These are phyloP conservation scores for Micronisus gabar DNA, from an alignment of 2,113 vertebrate species.

Conservation along the genomic window DNA sequence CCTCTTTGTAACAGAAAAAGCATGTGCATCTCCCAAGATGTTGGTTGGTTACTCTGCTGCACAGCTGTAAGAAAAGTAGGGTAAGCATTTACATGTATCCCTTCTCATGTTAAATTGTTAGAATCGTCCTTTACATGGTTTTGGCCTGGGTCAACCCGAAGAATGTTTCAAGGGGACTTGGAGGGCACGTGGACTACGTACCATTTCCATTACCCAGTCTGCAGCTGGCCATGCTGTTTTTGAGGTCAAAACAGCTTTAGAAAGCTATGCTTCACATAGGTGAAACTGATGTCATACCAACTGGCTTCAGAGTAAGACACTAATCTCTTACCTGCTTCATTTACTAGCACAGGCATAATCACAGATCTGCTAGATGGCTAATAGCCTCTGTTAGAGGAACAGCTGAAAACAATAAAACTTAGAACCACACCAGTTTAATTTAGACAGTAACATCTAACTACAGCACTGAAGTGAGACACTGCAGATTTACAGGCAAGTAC, in stretches of 20 bases:
- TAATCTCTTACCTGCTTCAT: neutral
- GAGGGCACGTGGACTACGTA: neutral
- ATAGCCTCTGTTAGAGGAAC: neutral
- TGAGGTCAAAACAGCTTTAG: neutral
- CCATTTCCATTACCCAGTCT: neutral
- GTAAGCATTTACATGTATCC: neutral
- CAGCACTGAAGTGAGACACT: neutral
- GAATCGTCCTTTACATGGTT: neutral
- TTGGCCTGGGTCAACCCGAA: neutral
- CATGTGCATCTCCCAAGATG: rapidly evolving
- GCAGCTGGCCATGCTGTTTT: neutral
- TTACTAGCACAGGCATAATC: neutral
- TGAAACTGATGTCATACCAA: neutral
- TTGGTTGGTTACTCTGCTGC: neutral
- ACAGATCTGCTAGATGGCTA: neutral
- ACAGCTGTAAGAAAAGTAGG: neutral
- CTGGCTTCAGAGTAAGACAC: neutral
- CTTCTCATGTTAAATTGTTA: neutral
- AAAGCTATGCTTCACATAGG: rapidly evolving
- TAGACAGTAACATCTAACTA: neutral
- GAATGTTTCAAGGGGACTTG: neutral
- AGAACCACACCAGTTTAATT: neutral
- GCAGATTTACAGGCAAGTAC: neutral
- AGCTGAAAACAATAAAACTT: neutral
- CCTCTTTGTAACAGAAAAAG: neutral